These are phyloP conservation scores for Gambelia wislizenii DNA, from an alignment of 2,797 vertebrate genomes.

Conservation along the genomic window DNA sequence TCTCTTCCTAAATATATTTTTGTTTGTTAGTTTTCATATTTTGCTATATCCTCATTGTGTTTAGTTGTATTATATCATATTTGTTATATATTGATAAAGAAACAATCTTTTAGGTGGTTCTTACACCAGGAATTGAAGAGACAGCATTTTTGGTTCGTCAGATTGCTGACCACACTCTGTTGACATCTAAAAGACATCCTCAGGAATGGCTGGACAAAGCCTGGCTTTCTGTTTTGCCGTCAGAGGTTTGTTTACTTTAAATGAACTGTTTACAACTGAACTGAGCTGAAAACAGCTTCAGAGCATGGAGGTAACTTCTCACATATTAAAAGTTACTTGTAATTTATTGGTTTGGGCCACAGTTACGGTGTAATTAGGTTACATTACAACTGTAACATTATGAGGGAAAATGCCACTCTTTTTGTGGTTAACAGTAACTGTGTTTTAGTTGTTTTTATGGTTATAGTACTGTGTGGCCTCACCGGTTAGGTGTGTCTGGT, in stretches of 20 bases:
- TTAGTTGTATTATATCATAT: slow-evolving; percentile 36
- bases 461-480: too few relatives aligned
- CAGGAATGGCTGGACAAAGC: slow-evolving; percentile 86
- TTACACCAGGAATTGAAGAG: slow-evolving; percentile 83
- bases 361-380: too few relatives aligned
- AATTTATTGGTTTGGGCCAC: too few relatives aligned
- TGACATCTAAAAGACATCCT: slow-evolving; percentile 80
- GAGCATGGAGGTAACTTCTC: too few relatives aligned
- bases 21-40: not conserved
- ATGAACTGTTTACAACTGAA: not conserved
- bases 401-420: too few relatives aligned
- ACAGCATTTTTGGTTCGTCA: slow-evolving; percentile 83
- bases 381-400: too few relatives aligned
- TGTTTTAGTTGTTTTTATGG: too few relatives aligned
- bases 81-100: slow-evolving; percentile 45
- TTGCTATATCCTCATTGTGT: not conserved
- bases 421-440: too few relatives aligned
- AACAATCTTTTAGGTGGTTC: slow-evolving; percentile 82
- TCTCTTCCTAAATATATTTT: not conserved
- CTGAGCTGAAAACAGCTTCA: too few relatives aligned
- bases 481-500: too few relatives aligned
- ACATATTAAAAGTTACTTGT: too few relatives aligned
- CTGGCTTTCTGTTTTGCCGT: slow-evolving; percentile 86
- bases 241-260: slow-evolving; percentile 82
- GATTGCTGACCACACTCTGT: slow-evolving; percentile 87